Percentiles rank a stretch among this genome's conserved stretches.
Conservation (phyloP, 2,113 vertebrate species). For the Pterocles gutturalis region DNA sequence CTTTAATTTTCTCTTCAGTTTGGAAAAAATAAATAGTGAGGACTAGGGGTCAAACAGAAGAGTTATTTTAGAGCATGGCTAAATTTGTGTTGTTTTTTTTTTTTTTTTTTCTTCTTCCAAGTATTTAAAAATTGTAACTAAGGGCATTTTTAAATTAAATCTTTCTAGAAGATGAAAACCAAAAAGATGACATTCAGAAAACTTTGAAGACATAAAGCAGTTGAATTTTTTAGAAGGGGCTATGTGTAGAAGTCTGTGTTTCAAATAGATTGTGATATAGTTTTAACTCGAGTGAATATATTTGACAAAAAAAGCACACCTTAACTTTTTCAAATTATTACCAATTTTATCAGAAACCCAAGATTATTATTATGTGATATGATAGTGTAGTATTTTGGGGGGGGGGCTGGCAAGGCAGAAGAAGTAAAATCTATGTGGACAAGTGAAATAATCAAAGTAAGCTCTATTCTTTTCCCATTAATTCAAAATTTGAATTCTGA, state of each 20-base stretch:
- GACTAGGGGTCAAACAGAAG: neutral
- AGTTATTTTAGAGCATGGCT: neutral
- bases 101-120: neutral
- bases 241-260: neutral
- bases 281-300: neutral
- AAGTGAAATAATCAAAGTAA: neutral
- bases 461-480: neutral
- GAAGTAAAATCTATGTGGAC: accelerated
- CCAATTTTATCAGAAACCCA: neutral
- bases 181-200: neutral
- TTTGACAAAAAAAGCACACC: neutral
- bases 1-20: neutral
- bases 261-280: neutral
- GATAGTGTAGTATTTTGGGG: neutral
- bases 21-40: neutral
- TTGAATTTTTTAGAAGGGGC: neutral
- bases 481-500: neutral
- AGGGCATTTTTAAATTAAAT: neutral
- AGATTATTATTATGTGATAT: neutral
- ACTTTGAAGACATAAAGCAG: neutral
- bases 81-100: neutral
- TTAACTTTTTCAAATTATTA: neutral
- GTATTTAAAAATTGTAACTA: neutral
- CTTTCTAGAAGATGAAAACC: neutral
- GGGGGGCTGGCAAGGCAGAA: neutral